phyloP scores from a whole-genome alignment of 2,113 vertebrate genomes.

The Upupa epops region DNA sequence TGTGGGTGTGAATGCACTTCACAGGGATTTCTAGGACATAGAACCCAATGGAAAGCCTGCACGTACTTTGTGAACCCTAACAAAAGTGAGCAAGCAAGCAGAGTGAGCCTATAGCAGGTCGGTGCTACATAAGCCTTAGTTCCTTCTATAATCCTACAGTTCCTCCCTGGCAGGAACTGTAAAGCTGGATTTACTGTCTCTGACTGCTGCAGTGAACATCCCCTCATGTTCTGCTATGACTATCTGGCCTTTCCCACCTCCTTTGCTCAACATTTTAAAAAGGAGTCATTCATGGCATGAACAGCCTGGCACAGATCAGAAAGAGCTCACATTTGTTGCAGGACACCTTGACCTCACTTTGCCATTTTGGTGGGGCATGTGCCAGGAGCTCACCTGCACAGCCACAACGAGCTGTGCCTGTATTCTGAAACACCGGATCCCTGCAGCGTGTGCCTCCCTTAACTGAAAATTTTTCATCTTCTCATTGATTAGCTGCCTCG shows the following conservation, averaged over 20 bases:
- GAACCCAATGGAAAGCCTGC: not conserved
- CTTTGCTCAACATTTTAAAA: not conserved
- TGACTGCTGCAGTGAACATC: conserved; percentile 27
- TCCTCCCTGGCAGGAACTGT: not conserved
- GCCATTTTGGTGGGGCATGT: not conserved
- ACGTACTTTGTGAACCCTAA: not conserved
- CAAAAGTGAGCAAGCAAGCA: not conserved
- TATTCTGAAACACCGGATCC: not conserved
- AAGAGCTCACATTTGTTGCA: not conserved
- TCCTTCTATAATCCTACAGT: too few species aligned
- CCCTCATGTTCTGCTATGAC: not conserved
- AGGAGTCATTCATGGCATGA: not conserved
- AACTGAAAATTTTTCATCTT: not conserved
- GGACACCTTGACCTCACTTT: not conserved
- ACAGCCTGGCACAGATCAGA: not conserved
- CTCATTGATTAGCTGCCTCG: not conserved
- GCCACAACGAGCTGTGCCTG: rapidly evolving
- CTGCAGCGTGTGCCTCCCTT: not conserved
- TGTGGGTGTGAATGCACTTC: not conserved
- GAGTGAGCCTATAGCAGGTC: not conserved
- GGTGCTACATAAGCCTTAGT: too few species aligned
- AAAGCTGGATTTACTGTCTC: conserved; percentile 40
- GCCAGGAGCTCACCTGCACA: not conserved
- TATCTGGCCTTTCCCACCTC: not conserved
- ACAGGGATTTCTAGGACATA: not conserved